phyloP scores from a whole-genome alignment of 2,888 invertebrate species.

The Drosophila histrio region DNA sequence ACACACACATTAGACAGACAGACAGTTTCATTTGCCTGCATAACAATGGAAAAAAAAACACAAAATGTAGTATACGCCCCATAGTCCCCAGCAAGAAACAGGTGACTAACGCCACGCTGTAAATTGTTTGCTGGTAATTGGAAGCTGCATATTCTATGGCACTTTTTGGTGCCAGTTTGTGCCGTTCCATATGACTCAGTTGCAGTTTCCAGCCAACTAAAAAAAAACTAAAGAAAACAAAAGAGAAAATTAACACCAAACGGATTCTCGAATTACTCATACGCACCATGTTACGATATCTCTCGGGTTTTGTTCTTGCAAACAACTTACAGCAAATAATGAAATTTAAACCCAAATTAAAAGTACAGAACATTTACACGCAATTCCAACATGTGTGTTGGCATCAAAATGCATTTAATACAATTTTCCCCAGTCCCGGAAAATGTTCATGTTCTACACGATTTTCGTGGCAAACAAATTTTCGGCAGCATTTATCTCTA shows the following conservation, averaged over 20 bases:
- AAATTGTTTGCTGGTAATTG: conserved; percentile 58
- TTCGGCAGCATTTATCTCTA: conserved; percentile 12
- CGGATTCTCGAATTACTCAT: conserved; percentile 64
- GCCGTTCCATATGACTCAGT: conserved; percentile 51
- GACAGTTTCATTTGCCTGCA: conserved; percentile 2
- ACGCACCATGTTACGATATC: conserved; percentile 51
- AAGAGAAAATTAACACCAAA: conserved; percentile 48
- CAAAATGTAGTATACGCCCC: conserved; percentile 42
- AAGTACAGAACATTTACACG: conserved; percentile 1
- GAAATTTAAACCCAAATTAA: conserved; percentile 4
- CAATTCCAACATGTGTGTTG: conserved; percentile 28
- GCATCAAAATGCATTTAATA: conserved; percentile 13
- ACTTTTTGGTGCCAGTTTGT: conserved; percentile 25
- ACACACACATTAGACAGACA: neutral
- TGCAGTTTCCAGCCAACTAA: conserved; percentile 44
- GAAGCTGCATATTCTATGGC: conserved; percentile 67
- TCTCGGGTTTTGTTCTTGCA: conserved; percentile 34
- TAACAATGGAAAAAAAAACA: conserved; percentile 13
- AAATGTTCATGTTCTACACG: conserved; percentile 7
- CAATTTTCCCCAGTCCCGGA: neutral
- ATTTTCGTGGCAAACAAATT: conserved; percentile 19
- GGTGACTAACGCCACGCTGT: conserved; percentile 57
- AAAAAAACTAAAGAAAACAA: conserved; percentile 16
- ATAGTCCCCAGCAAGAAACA: conserved; percentile 21
- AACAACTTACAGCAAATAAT: conserved; percentile 31